Percentiles rank a stretch among this genome's conserved stretches.
phyloP scores from a whole-genome alignment of 1,140 invertebrate genomes.

The Drosophila pruinosa region DNA sequence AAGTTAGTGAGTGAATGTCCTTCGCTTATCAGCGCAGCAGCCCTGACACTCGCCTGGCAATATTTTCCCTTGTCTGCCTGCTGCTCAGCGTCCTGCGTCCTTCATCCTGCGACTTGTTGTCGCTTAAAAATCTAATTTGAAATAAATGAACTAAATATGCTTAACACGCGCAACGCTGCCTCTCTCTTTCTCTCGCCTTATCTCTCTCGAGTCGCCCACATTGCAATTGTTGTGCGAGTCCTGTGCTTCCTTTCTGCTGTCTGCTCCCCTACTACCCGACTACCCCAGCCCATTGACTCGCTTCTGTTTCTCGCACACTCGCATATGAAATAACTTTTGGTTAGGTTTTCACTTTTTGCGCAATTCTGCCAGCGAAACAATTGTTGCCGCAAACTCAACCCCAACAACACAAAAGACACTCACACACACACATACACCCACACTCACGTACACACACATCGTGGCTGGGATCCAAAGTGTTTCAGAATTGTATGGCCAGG shows the following conservation, averaged over 20 bases:
- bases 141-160: conserved; percentile 83
- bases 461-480: conserved; percentile 7
- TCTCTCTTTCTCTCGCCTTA: neutral
- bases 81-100: neutral
- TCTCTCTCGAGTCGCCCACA: conserved; percentile 1
- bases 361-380: conserved; percentile 60
- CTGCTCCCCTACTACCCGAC: no score
- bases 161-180: conserved; percentile 69
- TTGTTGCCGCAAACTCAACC: conserved; percentile 61
- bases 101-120: conserved; percentile 49
- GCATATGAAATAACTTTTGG: conserved; percentile 77
- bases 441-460: conserved; percentile 25
- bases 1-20: conserved; percentile 18
- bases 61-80: conserved; percentile 10
- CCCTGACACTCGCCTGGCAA: conserved; percentile 49
- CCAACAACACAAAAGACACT: neutral
- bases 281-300: no score
- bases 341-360: conserved; percentile 65
- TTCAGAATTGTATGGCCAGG: conserved; percentile 30
- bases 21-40: conserved; percentile 54
- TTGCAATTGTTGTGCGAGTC: conserved; percentile 36
- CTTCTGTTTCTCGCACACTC: conserved; percentile 18
- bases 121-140: conserved; percentile 80
- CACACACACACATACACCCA: neutral
- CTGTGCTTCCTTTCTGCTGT: conserved; percentile 10